Percentiles rank a stretch among this genome's conserved stretches.
Evolutionary conservation across 2,797 vertebrate genomes (phyloP).

Genomic region (Megaceryle alcyon): DNA sequence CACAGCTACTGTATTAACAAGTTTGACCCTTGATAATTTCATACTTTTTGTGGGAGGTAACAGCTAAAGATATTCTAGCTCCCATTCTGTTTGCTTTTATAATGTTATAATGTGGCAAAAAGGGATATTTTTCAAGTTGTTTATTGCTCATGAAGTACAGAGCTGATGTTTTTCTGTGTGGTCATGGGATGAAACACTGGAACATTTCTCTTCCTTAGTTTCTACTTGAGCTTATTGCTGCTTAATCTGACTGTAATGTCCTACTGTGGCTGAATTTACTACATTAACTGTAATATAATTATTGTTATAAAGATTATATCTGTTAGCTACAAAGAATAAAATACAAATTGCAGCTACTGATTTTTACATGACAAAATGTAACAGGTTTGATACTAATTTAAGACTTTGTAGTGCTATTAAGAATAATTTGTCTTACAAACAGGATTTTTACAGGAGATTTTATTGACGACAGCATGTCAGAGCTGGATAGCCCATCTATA

Average conservation of each 20-base stretch:
- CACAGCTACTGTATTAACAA: not conserved
- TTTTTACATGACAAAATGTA: not conserved
- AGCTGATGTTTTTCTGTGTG: not conserved
- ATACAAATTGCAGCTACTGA: not conserved
- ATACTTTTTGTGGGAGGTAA: not conserved
- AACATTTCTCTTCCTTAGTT: not conserved
- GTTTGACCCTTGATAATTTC: not conserved
- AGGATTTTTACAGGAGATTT: not conserved
- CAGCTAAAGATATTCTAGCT: not conserved
- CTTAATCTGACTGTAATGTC: accelerated
- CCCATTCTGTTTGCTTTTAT: not conserved
- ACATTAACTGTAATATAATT: not conserved
- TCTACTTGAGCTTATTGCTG: not conserved
- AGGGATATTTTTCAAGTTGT: not conserved
- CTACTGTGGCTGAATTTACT: accelerated
- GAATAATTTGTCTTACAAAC: not conserved
- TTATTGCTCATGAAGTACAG: not conserved
- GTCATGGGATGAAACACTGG: not conserved
- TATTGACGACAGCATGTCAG: not conserved
- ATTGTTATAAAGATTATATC: not conserved
- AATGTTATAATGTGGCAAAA: not conserved
- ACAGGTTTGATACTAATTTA: not conserved
- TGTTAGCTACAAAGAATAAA: not conserved
- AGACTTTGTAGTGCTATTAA: not conserved
- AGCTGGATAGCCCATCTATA: not conserved